Percentiles rank a stretch among this genome's conserved stretches.
These are phyloP conservation scores for Phallusia fumigata DNA, from an alignment of 23 tunicate species.

Conservation along the genomic window DNA sequence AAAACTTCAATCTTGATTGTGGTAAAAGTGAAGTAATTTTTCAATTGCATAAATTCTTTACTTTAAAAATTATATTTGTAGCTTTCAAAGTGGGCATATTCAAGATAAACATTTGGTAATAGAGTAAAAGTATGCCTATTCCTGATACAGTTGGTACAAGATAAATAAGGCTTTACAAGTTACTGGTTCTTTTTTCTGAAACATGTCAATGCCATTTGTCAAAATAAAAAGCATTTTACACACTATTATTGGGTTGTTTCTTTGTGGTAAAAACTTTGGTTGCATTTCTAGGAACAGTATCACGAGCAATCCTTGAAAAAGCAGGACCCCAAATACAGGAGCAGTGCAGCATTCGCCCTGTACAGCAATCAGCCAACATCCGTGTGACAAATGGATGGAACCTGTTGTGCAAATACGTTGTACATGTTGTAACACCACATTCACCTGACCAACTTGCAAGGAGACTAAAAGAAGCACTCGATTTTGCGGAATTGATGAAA, in stretches of 20 bases:
- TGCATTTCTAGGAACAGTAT: conserved; percentile 29
- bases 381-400: conserved; percentile 27
- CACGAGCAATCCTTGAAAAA: conserved; percentile 31
- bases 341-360: conserved; percentile 20
- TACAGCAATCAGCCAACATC: background rate
- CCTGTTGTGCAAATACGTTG: conserved; percentile 33
- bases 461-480: conserved; percentile 35
- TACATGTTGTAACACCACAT: conserved; percentile 40
- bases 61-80: no score
- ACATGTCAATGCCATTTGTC: no score
- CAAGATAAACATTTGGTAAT: no score
- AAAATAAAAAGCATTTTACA: no score
- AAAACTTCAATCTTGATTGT: conserved; percentile 8
- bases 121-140: no score
- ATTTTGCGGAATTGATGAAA: conserved; percentile 36
- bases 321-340: conserved; percentile 34
- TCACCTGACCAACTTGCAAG: conserved; percentile 4
- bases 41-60: no score
- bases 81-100: no score
- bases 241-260: no score
- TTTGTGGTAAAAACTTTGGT: background rate
- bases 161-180: no score
- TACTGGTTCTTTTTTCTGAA: no score
- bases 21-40: conserved; percentile 31
- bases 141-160: no score